Evolutionary conservation across 1,140 invertebrate species (phyloP).

Genomic region (Trichoplusia ni): DNA sequence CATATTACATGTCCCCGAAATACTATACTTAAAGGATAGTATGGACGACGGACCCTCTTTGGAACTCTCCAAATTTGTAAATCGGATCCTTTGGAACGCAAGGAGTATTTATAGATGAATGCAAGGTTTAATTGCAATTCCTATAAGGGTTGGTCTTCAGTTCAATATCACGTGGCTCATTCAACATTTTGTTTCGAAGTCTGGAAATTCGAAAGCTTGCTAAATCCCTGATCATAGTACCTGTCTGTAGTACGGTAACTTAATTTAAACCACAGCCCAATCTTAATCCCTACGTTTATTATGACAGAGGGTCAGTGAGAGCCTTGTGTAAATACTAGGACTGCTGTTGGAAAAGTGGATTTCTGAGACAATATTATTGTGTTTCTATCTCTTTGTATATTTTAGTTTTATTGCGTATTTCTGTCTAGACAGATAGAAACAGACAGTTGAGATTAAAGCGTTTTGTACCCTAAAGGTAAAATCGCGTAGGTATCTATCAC

Average conservation of each 20-base stretch:
- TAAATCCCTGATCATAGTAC: background rate
- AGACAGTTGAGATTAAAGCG: no score
- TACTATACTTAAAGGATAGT: background rate
- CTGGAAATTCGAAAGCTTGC: background rate
- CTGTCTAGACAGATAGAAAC: background rate
- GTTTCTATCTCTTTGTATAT: no score
- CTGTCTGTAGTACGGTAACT: background rate
- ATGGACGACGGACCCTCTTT: background rate
- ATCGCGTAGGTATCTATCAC: no score
- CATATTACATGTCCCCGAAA: conserved; percentile 33
- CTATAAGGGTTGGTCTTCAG: background rate
- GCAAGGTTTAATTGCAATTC: background rate
- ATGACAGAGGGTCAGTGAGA: background rate
- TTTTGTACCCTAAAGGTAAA: no score
- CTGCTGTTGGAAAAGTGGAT: no score
- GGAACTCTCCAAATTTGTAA: background rate
- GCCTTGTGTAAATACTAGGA: background rate
- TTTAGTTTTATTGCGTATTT: background rate
- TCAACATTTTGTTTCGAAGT: background rate
- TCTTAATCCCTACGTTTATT: background rate
- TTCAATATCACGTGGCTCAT: background rate
- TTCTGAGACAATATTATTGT: no score
- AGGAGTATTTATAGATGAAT: background rate
- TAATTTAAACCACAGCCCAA: background rate
- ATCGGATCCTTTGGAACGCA: conserved; percentile 10